Conservation (phyloP, 2,888 invertebrate species). For the Caenorhabditis becei region DNA sequence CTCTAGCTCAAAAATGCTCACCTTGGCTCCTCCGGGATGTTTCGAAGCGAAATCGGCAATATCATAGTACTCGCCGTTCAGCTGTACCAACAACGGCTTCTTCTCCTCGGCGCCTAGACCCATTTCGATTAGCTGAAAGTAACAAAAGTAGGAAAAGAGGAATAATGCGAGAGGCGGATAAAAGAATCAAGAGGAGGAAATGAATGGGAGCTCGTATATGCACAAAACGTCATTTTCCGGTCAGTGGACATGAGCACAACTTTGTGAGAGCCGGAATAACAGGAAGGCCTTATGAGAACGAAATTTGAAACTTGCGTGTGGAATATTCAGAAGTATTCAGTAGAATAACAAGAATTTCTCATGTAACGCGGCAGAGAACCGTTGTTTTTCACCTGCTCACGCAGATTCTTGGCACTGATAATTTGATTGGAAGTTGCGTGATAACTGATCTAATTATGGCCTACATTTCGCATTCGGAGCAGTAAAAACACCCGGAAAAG, state of each 20-base stretch:
- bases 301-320: slow-evolving; percentile 15
- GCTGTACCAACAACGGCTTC: slow-evolving; percentile 73
- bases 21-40: slow-evolving; percentile 80
- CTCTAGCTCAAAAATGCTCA: slow-evolving; percentile 25
- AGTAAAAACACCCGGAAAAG: not conserved
- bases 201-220: not conserved
- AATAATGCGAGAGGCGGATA: not conserved
- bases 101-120: slow-evolving; percentile 61
- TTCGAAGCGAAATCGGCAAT: slow-evolving; percentile 76
- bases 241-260: not conserved
- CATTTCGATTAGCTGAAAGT: slow-evolving; percentile 26
- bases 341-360: slow-evolving; percentile 2
- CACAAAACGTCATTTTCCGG: slow-evolving; percentile 19
- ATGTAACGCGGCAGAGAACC: not conserved
- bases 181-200: slow-evolving; percentile 8
- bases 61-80: slow-evolving; percentile 76
- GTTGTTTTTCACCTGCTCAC: slow-evolving; percentile 7
- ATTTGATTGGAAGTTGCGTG: not conserved
- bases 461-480: not conserved
- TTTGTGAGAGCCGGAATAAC: not conserved
- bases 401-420: not conserved
- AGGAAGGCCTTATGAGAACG: not conserved
- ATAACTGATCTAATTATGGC: not conserved
- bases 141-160: not conserved
- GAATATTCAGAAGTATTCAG: too few relatives aligned